A percentile compares a stretch with the other conserved stretches of the same genome.
phyloP scores from a whole-genome alignment of 1,140 invertebrate genomes.

The Papilio xuthus region DNA sequence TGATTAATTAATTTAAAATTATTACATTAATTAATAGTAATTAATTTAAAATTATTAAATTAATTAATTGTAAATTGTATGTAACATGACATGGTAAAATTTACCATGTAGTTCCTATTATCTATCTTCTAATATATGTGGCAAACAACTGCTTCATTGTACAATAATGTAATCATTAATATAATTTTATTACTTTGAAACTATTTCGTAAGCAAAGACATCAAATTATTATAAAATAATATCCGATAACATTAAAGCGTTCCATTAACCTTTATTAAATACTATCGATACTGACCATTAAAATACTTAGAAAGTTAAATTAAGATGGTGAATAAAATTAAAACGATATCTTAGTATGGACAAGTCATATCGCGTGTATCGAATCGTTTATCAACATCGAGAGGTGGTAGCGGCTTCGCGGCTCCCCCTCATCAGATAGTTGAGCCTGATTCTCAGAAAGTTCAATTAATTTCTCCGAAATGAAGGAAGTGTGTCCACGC shows the following conservation, averaged over 20 bases:
- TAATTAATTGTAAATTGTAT: too few relatives aligned
- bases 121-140: too few relatives aligned
- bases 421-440: constrained; percentile 63
- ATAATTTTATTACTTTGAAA: not conserved
- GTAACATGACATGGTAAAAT: too few relatives aligned
- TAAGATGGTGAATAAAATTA: constrained; percentile 41
- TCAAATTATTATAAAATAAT: constrained; percentile 1
- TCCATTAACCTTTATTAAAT: constrained; percentile 6
- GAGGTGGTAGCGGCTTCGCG: constrained; percentile 27
- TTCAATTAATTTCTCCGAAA: constrained; percentile 73
- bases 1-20: too few relatives aligned
- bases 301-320: constrained; percentile 15
- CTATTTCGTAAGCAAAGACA: not conserved
- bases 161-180: not conserved
- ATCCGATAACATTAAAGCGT: not conserved
- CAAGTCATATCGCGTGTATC: constrained; percentile 36
- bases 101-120: too few relatives aligned
- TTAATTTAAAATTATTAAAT: too few relatives aligned
- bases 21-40: too few relatives aligned
- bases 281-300: not conserved
- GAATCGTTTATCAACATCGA: constrained; percentile 20
- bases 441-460: constrained; percentile 62
- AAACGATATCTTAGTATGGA: constrained; percentile 33
- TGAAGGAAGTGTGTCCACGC: constrained; percentile 50
- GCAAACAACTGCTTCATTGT: not conserved